Conservation (phyloP, 2,888 invertebrate genomes). For the Zaprionus lineosus region DNA sequence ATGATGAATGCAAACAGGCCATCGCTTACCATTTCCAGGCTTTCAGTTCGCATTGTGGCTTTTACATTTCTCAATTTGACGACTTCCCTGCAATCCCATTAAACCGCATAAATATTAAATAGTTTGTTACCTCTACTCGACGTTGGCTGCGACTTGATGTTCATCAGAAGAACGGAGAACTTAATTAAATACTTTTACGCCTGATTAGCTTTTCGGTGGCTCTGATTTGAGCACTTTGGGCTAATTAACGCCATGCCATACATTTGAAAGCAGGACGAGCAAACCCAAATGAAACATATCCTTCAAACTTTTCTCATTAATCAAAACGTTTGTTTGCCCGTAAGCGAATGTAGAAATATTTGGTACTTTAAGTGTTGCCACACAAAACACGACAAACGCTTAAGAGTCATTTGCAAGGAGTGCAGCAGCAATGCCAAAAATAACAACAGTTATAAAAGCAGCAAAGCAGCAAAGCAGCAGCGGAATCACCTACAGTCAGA, state of each 20-base stretch:
- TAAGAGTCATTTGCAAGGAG: slow-evolving; percentile 74
- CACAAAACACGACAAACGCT: slow-evolving; percentile 75
- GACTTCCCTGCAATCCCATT: slow-evolving; percentile 39
- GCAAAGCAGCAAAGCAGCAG: slow-evolving; percentile 22
- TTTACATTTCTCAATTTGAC: slow-evolving; percentile 48
- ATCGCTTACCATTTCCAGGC: neutral
- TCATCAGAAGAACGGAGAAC: no score
- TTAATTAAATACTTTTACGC: slow-evolving; percentile 70
- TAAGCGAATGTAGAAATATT: slow-evolving; percentile 74
- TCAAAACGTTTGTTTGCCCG: slow-evolving; percentile 46
- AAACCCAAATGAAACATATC: slow-evolving; percentile 16
- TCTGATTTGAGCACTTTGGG: slow-evolving; percentile 56
- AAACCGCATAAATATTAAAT: slow-evolving; percentile 64
- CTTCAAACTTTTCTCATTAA: slow-evolving; percentile 40
- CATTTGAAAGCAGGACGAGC: slow-evolving; percentile 46
- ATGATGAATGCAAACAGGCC: slow-evolving; percentile 67
- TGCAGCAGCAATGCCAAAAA: slow-evolving; percentile 44
- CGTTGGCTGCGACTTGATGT: no score
- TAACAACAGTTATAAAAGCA: slow-evolving; percentile 13
- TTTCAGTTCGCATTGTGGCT: slow-evolving; percentile 6
- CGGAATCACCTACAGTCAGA: no score
- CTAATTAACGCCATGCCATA: slow-evolving; percentile 62
- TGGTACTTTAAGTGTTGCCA: slow-evolving; percentile 76
- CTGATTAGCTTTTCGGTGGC: slow-evolving; percentile 55
- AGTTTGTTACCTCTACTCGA: neutral